Base-by-base conservation (phyloP, 2,113 vertebrate species). In the Callorhinus ursinus region DNA sequence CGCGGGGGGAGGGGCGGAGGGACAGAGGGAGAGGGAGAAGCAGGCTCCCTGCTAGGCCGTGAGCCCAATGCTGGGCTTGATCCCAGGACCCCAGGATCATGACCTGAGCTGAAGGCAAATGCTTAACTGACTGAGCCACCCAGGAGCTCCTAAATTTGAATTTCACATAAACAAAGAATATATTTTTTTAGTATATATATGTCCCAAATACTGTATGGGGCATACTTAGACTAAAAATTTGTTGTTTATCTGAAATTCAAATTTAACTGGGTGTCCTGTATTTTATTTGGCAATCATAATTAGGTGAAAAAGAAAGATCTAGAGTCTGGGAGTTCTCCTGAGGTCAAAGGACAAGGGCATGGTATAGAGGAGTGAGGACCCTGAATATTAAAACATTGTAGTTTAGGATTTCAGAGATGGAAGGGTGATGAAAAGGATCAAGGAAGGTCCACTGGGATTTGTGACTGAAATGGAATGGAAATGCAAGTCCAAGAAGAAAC, bases 161-260 rank as follows among this genome's bases (percentile, higher is more conserved):
- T 67, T 76, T 83, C 67, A 93, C 16, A 88, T 88, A 69, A 80
- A 67, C 24, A 91, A 85, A 76, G 67, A 85, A 49, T 67, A 90
- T 86, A 53, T 65, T 65, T 24, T 51, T 79, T 79, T 19, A 71
- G 63, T 72, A 92, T 42, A 88, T 46, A 39, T 14, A 81, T 55
- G 5, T 33, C n/a, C 28, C 21, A 88, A 88, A 87, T 84, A 67
- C 33, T 81, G 14, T 81, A 42, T 53, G 53, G 26, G 19, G 15
- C 42, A 91, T 84, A 42, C 26, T 90, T 21, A 76, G 7, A 55
- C 9, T 71, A 77, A 86, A 80, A 13, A 69, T 57, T 49, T 95
- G 49, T 76, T 71, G 36, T 90, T 85, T 90, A 69, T 59, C 18
- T 85, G 59, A 79, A 79, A 87, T 85, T 85, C 36, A 90, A 80